Evolutionary conservation across 2,888 invertebrate species (phyloP).

Genomic region (Nematopogon swammerdamellus): DNA sequence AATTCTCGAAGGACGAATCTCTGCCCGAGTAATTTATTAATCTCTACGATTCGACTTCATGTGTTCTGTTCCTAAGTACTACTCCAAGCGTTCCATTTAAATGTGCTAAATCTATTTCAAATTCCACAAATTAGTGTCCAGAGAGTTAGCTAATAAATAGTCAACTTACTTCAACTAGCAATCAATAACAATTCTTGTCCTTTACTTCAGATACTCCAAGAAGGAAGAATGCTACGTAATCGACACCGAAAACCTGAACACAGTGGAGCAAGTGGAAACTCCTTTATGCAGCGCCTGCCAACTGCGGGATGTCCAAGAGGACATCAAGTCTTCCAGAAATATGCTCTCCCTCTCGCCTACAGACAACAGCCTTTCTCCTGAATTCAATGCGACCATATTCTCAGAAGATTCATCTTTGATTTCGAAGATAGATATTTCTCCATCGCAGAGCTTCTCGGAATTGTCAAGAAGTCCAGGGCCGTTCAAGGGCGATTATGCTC

Average conservation of each 20-base stretch:
- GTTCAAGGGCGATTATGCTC: too few relatives aligned
- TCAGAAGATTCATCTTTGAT: neutral
- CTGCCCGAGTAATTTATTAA: too few relatives aligned
- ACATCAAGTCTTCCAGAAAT: slow-evolving; percentile 29
- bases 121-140: too few relatives aligned
- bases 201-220: slow-evolving; percentile 46
- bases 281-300: slow-evolving; percentile 78
- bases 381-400: neutral
- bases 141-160: too few relatives aligned
- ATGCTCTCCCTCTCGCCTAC: slow-evolving; percentile 24
- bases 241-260: slow-evolving; percentile 61
- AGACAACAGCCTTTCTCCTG: slow-evolving; percentile 9
- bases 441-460: neutral
- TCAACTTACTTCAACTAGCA: too few relatives aligned
- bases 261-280: slow-evolving; percentile 63
- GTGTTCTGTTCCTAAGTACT: too few relatives aligned
- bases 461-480: too few relatives aligned
- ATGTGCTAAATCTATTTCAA: too few relatives aligned
- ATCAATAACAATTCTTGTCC: too few relatives aligned
- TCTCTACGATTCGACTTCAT: too few relatives aligned
- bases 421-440: neutral
- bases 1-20: too few relatives aligned
- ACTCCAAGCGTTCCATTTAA: too few relatives aligned
- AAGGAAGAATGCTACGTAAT: slow-evolving; percentile 56
- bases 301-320: slow-evolving; percentile 42